Evolutionary conservation across 2,113 vertebrate genomes (phyloP).

Genomic region (Butorides virescens): DNA sequence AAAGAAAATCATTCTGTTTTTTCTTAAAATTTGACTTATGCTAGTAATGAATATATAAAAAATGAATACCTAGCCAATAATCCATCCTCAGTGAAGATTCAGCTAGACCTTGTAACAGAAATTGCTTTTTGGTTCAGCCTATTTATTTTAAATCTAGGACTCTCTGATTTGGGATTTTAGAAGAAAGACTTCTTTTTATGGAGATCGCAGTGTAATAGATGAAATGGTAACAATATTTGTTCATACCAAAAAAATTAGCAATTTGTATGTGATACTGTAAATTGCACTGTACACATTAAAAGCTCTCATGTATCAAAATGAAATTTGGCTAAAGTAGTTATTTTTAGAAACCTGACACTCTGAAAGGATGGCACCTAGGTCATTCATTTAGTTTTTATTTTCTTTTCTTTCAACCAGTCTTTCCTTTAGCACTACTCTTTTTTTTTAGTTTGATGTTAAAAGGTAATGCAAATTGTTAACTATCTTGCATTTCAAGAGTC

Average conservation of each 20-base stretch:
- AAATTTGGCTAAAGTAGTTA: neutral
- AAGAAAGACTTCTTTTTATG: constrained; percentile 47
- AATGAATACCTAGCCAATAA: constrained; percentile 36
- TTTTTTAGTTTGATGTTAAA: neutral
- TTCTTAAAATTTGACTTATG: constrained; percentile 40
- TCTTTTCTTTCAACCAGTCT: neutral
- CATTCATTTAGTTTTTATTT: neutral
- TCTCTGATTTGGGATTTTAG: constrained; percentile 46
- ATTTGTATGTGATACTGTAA: neutral
- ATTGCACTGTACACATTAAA: neutral
- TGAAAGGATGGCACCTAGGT: neutral
- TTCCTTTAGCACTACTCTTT: neutral
- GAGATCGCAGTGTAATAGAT: constrained; percentile 27
- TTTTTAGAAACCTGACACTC: neutral
- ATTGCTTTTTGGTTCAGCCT: constrained; percentile 40
- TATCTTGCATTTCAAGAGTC: neutral
- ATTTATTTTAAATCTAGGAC: constrained; percentile 52
- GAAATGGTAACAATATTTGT: constrained; percentile 30
- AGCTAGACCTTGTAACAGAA: constrained; percentile 44
- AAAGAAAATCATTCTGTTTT: neutral
- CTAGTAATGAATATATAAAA: constrained; percentile 31
- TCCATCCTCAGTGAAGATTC: constrained; percentile 10
- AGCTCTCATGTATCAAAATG: neutral
- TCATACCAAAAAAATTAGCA: neutral
- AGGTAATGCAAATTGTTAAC: neutral